Base-by-base conservation (phyloP, 1,140 invertebrate species). In the Brachionus calyciflorus region DNA sequence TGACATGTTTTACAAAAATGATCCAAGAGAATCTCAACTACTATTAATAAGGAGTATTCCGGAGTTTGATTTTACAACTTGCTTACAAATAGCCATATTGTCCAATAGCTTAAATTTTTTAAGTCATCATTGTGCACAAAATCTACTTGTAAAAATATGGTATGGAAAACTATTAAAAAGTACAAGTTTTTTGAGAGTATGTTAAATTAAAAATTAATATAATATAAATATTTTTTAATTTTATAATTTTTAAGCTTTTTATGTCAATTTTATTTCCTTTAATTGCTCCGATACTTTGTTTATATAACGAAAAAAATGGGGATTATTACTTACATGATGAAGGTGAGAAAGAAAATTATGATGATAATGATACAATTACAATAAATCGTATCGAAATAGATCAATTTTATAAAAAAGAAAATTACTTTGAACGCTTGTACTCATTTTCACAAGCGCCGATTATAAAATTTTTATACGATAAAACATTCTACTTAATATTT, bases 381-480 rank as follows among this genome's bases (percentile, higher is more conserved):
- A 63, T 63, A 7, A 63, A 70, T 37, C 24, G 68, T 1, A 70
- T 70, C 3, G 40, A 70, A 46, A 30, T 51, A 2, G 48, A 51
- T 51, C 10, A 70, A 24, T 21, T 19, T 17, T n/a, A 19, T 30
- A 44, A 49, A n/a, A 19, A 21, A 17, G 21, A 9, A n/a, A 33
- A 51, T n/a, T 70, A 70, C 37, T 48, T 44, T 2, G 14, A 17
- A 7, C 17, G 33, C 30, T 33, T 70, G 10, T 70, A 70, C n/a
- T 10, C 19, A 14, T 70, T 70, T 70, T 48, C 28, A 1, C 37
- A 48, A 51, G 68, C 68, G 0, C 68, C 68, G 4, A 21, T 70
- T 33, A 44, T 70, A 14, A 70, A 70, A 51, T 70, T 70, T 46
- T 48, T 70, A 30, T 70, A 70, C 28, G 44, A 70, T n/a, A 70